Percentiles rank a stretch among this genome's conserved stretches.
These are phyloP conservation scores for Triplophysa bombifrons DNA, from an alignment of 2,797 vertebrate species.

Conservation along the genomic window DNA sequence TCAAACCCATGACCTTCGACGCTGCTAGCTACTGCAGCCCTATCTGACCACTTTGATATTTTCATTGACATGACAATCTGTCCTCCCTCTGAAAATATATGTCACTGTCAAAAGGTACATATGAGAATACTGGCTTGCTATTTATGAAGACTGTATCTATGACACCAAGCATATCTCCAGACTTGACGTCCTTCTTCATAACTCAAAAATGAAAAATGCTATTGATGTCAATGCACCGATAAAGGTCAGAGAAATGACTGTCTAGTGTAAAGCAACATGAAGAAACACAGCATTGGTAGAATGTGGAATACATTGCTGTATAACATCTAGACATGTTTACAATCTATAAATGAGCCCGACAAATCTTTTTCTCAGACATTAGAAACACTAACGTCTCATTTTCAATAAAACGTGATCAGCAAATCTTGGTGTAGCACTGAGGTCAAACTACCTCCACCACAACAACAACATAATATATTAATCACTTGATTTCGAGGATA, in stretches of 20 bases:
- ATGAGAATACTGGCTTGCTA: not conserved
- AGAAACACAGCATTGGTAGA: not conserved
- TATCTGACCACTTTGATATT: not conserved
- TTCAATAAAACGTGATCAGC: not conserved
- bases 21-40: not conserved
- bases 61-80: not conserved
- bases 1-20: not conserved
- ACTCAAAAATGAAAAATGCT: not conserved
- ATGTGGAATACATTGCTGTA: not conserved
- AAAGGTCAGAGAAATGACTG: not conserved
- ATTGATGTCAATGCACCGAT: not conserved
- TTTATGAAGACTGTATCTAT: not conserved
- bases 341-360: not conserved
- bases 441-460: not conserved
- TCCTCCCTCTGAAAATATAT: slow-evolving; percentile 1
- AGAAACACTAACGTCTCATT: not conserved
- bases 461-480: not conserved
- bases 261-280: not conserved
- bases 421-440: not conserved
- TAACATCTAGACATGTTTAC: not conserved
- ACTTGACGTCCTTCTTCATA: not conserved
- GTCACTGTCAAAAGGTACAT: slow-evolving; percentile 1
- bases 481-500: not conserved
- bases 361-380: not conserved
- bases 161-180: not conserved